A percentile compares a stretch with the other conserved stretches of the same genome.
Evolutionary conservation across 2,797 vertebrate species (phyloP).

Genomic region (Pelobates cultripes): DNA sequence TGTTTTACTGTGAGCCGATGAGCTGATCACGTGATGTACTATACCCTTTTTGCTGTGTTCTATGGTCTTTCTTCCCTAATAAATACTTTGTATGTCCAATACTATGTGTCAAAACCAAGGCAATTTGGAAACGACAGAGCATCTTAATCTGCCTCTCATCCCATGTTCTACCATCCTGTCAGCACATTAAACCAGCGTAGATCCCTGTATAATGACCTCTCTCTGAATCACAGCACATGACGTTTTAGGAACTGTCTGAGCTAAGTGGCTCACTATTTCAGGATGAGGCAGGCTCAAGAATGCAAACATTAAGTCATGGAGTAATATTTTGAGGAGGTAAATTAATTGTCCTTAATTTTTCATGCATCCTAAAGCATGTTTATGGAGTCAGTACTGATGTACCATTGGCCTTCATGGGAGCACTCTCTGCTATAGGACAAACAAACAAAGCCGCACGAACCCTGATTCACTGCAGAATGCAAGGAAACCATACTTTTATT

Average conservation of each 20-base stretch:
- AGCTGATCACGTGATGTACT: too few relatives aligned
- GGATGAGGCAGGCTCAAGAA: constrained; percentile 71
- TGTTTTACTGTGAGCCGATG: too few relatives aligned
- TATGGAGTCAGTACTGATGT: not conserved
- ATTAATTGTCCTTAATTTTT: constrained; percentile 79
- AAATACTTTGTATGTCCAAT: too few relatives aligned
- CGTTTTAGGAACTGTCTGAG: constrained; percentile 62
- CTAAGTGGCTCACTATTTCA: constrained; percentile 60
- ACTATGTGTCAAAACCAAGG: too few relatives aligned
- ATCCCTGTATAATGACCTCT: constrained; percentile 55
- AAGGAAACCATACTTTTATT: too few relatives aligned
- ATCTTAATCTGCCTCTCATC: not conserved
- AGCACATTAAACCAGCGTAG: constrained; percentile 61
- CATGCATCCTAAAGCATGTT: constrained; percentile 67
- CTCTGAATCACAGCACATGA: constrained; percentile 61
- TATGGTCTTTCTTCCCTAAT: too few relatives aligned
- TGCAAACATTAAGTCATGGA: constrained; percentile 67
- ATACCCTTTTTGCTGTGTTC: too few relatives aligned
- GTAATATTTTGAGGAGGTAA: constrained; percentile 69
- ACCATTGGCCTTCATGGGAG: not conserved
- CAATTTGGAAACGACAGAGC: not conserved
- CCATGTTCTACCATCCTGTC: not conserved
- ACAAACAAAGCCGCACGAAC: not conserved
- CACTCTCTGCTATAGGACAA: not conserved
- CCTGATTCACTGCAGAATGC: too few relatives aligned